phyloP scores from a whole-genome alignment of 2,888 invertebrate genomes.

The Tetranychus truncatus region DNA sequence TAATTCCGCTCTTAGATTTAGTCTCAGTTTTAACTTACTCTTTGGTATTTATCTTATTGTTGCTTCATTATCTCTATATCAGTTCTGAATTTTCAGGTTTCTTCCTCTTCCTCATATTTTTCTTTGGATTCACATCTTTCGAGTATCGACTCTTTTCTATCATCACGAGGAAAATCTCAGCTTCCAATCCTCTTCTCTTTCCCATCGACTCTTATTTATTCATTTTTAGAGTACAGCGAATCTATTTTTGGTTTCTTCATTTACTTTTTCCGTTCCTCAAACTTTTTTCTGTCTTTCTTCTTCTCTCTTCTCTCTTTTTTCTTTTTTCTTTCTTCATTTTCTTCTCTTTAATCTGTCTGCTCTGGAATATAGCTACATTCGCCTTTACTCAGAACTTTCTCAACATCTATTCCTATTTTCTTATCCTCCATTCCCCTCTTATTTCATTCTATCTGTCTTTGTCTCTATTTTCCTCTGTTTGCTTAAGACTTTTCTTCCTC shows the following conservation, averaged over 20 bases:
- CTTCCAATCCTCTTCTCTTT: too few species aligned
- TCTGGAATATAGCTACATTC: not conserved
- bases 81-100: too few species aligned
- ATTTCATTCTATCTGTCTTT: not conserved
- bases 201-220: too few species aligned
- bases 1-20: too few species aligned
- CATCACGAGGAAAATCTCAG: too few species aligned
- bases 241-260: not conserved
- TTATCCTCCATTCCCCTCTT: not conserved
- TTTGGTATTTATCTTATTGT: too few species aligned
- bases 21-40: too few species aligned
- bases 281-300: not conserved
- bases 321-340: not conserved
- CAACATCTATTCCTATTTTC: not conserved
- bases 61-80: too few species aligned
- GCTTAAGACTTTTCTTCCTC: not conserved
- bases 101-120: too few species aligned
- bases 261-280: not conserved
- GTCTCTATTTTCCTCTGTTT: slow-evolving; percentile 8
- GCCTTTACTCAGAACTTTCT: not conserved
- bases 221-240: too few species aligned
- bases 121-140: too few species aligned
- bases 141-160: too few species aligned
- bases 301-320: not conserved
- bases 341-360: not conserved